A percentile compares a stretch with the other conserved stretches of the same genome.
These are phyloP conservation scores for Dermochelys coriacea DNA, from an alignment of 2,797 vertebrate genomes.

Conservation along the genomic window DNA sequence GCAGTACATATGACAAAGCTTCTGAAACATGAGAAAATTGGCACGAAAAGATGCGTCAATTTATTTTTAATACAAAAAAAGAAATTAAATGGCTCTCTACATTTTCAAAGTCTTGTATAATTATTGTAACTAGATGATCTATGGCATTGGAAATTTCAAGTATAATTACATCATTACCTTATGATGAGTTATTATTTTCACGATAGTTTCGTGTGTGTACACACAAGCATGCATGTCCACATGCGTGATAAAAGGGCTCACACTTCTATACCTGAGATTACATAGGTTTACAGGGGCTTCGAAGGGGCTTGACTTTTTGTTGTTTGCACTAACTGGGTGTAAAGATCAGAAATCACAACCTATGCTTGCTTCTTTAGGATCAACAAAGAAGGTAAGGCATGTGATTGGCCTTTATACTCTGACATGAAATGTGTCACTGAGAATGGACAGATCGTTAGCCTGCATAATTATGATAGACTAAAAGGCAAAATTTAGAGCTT, in stretches of 20 bases:
- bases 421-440: not conserved
- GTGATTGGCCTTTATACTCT: not conserved
- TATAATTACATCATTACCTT: not conserved
- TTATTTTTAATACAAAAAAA: not conserved
- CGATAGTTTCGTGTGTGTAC: not conserved
- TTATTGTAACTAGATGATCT: not conserved
- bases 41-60: not conserved
- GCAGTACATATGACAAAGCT: conserved; percentile 36
- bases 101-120: not conserved
- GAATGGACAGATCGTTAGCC: not conserved
- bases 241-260: not conserved
- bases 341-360: conserved; percentile 27
- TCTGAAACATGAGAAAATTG: conserved; percentile 19
- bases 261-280: not conserved
- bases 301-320: not conserved
- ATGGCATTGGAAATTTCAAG: not conserved
- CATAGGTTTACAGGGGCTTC: not conserved
- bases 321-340: not conserved
- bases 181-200: not conserved
- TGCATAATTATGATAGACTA: not conserved
- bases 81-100: not conserved
- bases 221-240: not conserved
- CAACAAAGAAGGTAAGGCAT: not conserved
- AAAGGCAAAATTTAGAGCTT: not conserved
- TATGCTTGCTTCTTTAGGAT: not conserved